Evolutionary conservation across 2,113 vertebrate species (phyloP).

Genomic region (Carollia perspicillata): DNA sequence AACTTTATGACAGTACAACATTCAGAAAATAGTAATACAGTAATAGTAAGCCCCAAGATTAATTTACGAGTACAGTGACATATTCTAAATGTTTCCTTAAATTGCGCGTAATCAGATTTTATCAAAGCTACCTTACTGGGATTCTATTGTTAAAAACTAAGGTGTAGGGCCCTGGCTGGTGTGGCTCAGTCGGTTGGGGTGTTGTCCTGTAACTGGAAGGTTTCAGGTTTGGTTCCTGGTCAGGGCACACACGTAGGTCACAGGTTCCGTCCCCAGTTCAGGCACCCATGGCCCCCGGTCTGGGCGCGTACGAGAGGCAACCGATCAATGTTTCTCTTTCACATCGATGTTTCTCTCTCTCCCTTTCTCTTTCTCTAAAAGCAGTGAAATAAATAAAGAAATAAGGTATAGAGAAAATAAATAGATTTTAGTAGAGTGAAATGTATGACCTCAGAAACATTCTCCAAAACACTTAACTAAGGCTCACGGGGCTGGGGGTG

Average conservation of each 20-base stretch:
- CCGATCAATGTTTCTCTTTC: too few species aligned
- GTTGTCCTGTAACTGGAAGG: too few species aligned
- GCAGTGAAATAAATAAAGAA: neutral
- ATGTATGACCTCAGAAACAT: neutral
- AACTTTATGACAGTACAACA: neutral
- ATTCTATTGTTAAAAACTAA: constrained; percentile 1
- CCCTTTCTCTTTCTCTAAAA: too few species aligned
- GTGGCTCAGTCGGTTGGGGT: too few species aligned
- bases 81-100: constrained; percentile 27
- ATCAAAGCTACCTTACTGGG: neutral
- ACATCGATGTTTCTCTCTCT: too few species aligned
- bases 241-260: too few species aligned
- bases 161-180: neutral
- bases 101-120: neutral
- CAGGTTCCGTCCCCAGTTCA: too few species aligned
- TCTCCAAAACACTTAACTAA: constrained; percentile 32
- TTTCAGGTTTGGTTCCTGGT: too few species aligned
- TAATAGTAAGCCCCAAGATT: neutral
- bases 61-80: neutral
- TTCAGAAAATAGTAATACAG: neutral
- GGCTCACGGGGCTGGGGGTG: neutral
- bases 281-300: too few species aligned
- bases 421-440: neutral
- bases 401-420: neutral
- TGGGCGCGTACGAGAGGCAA: too few species aligned